phyloP scores from a whole-genome alignment of 2,797 vertebrate genomes.

The Aplochiton taeniatus region DNA sequence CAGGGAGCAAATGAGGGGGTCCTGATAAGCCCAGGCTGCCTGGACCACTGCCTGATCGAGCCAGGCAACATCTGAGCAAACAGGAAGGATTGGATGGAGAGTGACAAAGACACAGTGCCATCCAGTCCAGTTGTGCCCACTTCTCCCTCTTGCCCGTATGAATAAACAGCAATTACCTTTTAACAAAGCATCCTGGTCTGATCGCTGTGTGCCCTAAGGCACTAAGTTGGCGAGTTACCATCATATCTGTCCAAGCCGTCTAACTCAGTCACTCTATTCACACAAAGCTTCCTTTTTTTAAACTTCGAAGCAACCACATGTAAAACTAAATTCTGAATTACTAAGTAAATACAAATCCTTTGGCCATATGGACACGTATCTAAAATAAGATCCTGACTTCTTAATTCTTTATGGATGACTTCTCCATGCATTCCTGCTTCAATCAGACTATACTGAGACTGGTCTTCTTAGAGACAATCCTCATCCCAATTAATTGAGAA shows the following conservation, averaged over 20 bases:
- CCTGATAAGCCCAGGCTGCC: conserved; percentile 32
- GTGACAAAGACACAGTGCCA: background rate
- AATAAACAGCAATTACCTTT: background rate
- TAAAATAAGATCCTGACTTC: background rate
- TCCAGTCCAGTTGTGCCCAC: background rate
- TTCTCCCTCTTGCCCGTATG: background rate
- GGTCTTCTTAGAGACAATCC: conserved; percentile 22
- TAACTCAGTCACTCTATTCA: too few relatives aligned
- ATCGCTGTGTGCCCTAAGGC: background rate
- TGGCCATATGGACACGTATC: background rate
- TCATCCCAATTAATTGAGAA: conserved; percentile 70
- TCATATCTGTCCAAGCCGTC: too few relatives aligned
- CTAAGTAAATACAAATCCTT: too few relatives aligned
- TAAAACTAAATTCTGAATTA: too few relatives aligned
- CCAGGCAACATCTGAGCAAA: conserved; percentile 33
- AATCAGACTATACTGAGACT: background rate
- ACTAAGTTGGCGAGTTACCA: too few relatives aligned
- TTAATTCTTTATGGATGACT: too few relatives aligned
- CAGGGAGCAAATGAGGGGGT: conserved; percentile 45
- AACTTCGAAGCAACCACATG: too few relatives aligned
- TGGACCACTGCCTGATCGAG: conserved; percentile 32
- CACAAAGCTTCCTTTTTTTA: too few relatives aligned
- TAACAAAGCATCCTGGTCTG: background rate
- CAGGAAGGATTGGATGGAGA: conserved; percentile 16
- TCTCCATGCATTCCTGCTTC: background rate